Conservation (phyloP, 2,113 vertebrate genomes). For the Takifugu bimaculatus region DNA sequence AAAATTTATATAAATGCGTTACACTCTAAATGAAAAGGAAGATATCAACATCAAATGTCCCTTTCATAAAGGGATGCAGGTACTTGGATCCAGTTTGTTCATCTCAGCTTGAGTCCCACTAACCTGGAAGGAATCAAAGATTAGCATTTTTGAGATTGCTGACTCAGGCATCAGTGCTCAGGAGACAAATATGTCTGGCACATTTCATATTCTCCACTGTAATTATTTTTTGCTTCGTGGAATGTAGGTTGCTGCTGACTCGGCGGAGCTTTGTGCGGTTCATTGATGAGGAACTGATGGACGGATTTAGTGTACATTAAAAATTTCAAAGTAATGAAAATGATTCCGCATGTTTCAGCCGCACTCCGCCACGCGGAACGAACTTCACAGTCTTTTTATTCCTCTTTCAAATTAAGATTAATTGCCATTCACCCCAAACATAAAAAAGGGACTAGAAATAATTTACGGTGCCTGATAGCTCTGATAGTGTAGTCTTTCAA, state of each 20-base stretch:
- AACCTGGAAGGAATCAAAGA: slow-evolving; percentile 71
- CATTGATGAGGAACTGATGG: slow-evolving; percentile 17
- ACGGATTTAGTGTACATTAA: slow-evolving; percentile 25
- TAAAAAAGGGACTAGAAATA: slow-evolving; percentile 25
- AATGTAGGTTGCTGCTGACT: slow-evolving; percentile 45
- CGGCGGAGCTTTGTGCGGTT: slow-evolving; percentile 36
- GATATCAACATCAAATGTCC: slow-evolving; percentile 42
- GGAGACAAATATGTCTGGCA: slow-evolving; percentile 57
- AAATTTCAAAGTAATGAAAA: slow-evolving; percentile 39
- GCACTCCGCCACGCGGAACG: background rate
- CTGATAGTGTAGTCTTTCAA: slow-evolving; percentile 21
- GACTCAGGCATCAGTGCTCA: slow-evolving; percentile 51
- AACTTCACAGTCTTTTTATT: slow-evolving; percentile 31
- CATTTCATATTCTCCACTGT: slow-evolving; percentile 51
- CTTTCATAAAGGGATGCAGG: slow-evolving; percentile 59
- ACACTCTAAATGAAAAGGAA: slow-evolving; percentile 37
- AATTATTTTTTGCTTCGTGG: slow-evolving; percentile 24
- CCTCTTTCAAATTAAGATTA: slow-evolving; percentile 37
- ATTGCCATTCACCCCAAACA: slow-evolving; percentile 27
- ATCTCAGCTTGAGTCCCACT: slow-evolving; percentile 60
- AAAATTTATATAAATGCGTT: slow-evolving; percentile 2
- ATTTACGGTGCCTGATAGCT: too few species aligned
- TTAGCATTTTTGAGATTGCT: slow-evolving; percentile 59
- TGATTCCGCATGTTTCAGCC: background rate
- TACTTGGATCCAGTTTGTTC: slow-evolving; percentile 57